These are phyloP conservation scores for Tangara arthus DNA, from an alignment of 2,797 vertebrate genomes.

Conservation along the genomic window DNA sequence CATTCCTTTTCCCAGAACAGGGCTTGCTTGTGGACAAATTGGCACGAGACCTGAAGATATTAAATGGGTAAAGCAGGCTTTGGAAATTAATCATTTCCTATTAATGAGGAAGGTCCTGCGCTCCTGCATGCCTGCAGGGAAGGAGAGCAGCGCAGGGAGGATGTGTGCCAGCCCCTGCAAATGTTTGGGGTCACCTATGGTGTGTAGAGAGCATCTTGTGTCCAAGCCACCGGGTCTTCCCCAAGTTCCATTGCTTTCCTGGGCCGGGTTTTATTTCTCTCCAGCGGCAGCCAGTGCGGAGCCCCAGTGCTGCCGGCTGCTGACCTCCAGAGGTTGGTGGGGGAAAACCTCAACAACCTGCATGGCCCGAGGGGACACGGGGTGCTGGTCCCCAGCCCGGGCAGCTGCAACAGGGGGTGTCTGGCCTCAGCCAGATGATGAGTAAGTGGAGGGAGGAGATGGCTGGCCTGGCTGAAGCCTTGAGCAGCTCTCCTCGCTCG, in stretches of 20 bases:
- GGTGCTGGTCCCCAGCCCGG: neutral
- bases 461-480: neutral
- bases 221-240: neutral
- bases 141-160: neutral
- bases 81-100: neutral
- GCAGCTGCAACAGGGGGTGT: neutral
- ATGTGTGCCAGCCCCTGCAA: neutral
- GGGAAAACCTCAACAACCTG: neutral
- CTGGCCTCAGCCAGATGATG: neutral
- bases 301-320: neutral
- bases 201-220: neutral
- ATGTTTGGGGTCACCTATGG: neutral
- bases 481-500: fast-evolving
- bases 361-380: neutral
- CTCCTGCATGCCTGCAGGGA: neutral
- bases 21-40: neutral
- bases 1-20: neutral
- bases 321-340: constrained; percentile 48
- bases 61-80: neutral
- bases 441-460: neutral
- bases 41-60: fast-evolving
- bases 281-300: neutral
- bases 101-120: neutral
- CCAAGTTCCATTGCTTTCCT: fast-evolving
- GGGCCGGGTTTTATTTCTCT: neutral